Evolutionary conservation across 64 coral and sea anemone genomes (phyloP).

Genomic region (Pachyseris speciosa): DNA sequence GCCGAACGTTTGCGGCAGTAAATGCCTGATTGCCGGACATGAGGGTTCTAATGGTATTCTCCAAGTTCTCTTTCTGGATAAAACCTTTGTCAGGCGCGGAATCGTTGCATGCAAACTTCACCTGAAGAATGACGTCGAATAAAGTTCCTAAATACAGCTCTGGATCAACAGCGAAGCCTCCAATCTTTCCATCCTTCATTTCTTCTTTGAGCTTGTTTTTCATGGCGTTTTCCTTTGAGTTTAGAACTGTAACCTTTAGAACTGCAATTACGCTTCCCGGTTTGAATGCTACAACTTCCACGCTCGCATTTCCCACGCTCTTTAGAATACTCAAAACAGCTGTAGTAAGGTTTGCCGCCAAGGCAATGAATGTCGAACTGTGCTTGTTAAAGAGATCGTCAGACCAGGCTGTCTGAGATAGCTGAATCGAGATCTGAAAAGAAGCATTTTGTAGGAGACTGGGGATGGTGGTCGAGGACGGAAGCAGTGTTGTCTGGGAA

Average conservation of each 20-base stretch:
- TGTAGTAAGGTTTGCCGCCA: not conserved
- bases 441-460: not conserved
- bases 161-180: not conserved
- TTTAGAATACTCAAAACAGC: not conserved
- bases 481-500: not conserved
- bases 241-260: not conserved
- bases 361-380: not conserved
- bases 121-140: not conserved
- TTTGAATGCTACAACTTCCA: constrained; percentile 23
- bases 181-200: constrained; percentile 3
- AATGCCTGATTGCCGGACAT: not conserved
- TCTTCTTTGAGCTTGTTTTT: not conserved
- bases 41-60: not conserved
- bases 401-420: not conserved
- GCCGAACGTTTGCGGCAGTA: not conserved
- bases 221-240: not conserved
- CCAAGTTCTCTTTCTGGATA: not conserved
- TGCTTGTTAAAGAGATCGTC: constrained; percentile 9
- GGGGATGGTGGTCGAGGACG: not conserved
- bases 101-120: not conserved
- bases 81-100: not conserved
- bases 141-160: not conserved
- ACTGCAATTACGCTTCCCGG: constrained; percentile 37
- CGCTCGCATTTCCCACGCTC: not conserved
- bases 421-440: constrained; percentile 36